phyloP scores from a whole-genome alignment of 2,888 invertebrate species.

The Petrolisthes cinctipes region DNA sequence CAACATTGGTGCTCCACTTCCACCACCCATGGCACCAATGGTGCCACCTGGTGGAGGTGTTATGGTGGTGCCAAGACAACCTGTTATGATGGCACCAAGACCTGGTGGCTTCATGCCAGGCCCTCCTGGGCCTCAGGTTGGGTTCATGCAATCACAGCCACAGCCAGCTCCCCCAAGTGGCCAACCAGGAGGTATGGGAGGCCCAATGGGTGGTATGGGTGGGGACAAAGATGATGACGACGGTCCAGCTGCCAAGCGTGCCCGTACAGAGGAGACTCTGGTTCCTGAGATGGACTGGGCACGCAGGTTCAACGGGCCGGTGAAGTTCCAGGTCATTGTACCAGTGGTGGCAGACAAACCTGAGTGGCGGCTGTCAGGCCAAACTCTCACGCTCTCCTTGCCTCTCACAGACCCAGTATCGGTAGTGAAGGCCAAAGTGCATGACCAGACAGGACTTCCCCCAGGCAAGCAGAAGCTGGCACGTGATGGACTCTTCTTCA shows the following conservation, averaged over 20 bases:
- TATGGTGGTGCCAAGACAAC: slow-evolving; percentile 66
- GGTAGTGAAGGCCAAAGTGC: slow-evolving; percentile 76
- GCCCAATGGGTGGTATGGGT: slow-evolving; percentile 69
- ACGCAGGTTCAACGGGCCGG: slow-evolving; percentile 79
- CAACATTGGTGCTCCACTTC: slow-evolving; percentile 45
- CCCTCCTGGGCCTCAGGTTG: slow-evolving; percentile 51
- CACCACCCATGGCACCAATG: slow-evolving; percentile 68
- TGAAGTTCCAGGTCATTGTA: slow-evolving; percentile 83
- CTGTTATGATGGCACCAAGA: slow-evolving; percentile 64
- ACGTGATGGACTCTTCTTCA: slow-evolving; percentile 98
- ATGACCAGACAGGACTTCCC: slow-evolving; percentile 90
- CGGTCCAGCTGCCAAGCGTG: slow-evolving; percentile 88
- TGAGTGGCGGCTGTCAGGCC: slow-evolving; percentile 96
- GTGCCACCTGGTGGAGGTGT: slow-evolving; percentile 67
- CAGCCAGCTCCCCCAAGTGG: slow-evolving; percentile 38
- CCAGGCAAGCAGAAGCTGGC: slow-evolving; percentile 97
- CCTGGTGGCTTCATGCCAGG: slow-evolving; percentile 61
- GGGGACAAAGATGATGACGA: slow-evolving; percentile 76
- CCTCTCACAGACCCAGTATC: slow-evolving; percentile 79
- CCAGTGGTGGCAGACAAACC: slow-evolving; percentile 88
- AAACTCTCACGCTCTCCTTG: slow-evolving; percentile 83
- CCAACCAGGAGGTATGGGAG: slow-evolving; percentile 16
- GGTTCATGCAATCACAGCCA: slow-evolving; percentile 58
- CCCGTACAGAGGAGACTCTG: slow-evolving; percentile 91
- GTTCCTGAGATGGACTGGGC: slow-evolving; percentile 89